These are phyloP conservation scores for Cryptops parisi DNA, from an alignment of 2,888 invertebrate species.

Conservation along the genomic window DNA sequence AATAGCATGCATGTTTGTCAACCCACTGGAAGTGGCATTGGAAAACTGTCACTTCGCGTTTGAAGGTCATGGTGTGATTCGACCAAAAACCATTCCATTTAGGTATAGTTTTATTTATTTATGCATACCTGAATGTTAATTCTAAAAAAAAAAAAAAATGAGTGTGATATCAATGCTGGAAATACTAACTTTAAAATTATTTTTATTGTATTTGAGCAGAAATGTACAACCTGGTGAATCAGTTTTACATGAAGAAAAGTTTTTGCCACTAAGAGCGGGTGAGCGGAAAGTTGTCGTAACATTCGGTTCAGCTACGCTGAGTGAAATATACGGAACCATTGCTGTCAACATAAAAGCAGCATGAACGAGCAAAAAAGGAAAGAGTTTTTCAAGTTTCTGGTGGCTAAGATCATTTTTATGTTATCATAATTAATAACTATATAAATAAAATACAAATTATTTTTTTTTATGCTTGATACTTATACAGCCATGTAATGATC, in stretches of 20 bases:
- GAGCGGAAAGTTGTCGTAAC: conserved; percentile 51
- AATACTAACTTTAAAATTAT: too few species aligned
- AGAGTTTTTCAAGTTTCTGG: too few species aligned
- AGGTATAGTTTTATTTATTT: conserved; percentile 23
- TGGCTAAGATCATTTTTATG: too few species aligned
- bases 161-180: too few species aligned
- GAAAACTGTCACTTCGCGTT: conserved; percentile 53
- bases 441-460: too few species aligned
- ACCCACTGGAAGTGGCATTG: conserved; percentile 47
- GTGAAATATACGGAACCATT: conserved; percentile 53
- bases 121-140: too few species aligned
- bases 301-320: conserved; percentile 51
- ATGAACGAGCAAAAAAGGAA: too few species aligned
- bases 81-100: conserved; percentile 42
- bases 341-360: conserved; percentile 36
- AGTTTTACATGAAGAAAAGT: conserved; percentile 44
- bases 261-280: conserved; percentile 44
- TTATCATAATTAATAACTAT: too few species aligned
- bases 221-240: conserved; percentile 48
- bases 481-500: too few species aligned
- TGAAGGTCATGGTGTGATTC: conserved; percentile 50
- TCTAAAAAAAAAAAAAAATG: too few species aligned
- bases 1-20: conserved; percentile 47
- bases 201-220: conserved; percentile 36
- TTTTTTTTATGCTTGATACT: too few species aligned